Conservation (phyloP, 2,113 vertebrate genomes). For the Neopipo cinnamomea region DNA sequence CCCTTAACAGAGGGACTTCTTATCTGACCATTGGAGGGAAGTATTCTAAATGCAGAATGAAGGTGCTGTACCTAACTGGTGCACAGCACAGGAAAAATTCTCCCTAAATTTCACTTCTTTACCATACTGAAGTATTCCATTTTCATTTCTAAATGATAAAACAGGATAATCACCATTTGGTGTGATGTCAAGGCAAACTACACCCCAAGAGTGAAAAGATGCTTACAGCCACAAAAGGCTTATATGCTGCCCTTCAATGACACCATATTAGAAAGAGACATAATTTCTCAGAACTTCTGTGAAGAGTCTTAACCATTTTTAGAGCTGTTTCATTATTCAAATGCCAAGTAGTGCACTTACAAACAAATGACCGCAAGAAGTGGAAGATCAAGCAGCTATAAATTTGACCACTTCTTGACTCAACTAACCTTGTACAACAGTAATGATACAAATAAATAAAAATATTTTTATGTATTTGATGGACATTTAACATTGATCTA, state of each 20-base stretch:
- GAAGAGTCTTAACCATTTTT: not conserved
- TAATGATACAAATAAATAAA: not conserved
- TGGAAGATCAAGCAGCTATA: not conserved
- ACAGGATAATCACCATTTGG: not conserved
- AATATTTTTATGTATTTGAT: not conserved
- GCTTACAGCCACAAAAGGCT: not conserved
- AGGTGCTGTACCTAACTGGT: not conserved
- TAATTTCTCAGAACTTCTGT: not conserved
- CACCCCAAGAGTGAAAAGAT: not conserved
- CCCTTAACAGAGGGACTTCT: not conserved
- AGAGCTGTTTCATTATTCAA: not conserved
- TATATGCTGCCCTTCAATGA: not conserved
- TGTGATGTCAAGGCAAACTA: not conserved
- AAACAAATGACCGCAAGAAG: not conserved
- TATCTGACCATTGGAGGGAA: fast-evolving
- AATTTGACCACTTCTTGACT: not conserved
- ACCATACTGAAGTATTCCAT: not conserved
- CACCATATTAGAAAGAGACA: not conserved
- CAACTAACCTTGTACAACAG: not conserved
- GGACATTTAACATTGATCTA: not conserved
- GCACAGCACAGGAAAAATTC: not conserved
- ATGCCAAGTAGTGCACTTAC: not conserved
- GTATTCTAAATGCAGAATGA: not conserved
- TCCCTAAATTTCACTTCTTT: not conserved
- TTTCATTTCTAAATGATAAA: not conserved